These are phyloP conservation scores for Aspidapion aeneum DNA, from an alignment of 2,888 invertebrate genomes.

Conservation along the genomic window DNA sequence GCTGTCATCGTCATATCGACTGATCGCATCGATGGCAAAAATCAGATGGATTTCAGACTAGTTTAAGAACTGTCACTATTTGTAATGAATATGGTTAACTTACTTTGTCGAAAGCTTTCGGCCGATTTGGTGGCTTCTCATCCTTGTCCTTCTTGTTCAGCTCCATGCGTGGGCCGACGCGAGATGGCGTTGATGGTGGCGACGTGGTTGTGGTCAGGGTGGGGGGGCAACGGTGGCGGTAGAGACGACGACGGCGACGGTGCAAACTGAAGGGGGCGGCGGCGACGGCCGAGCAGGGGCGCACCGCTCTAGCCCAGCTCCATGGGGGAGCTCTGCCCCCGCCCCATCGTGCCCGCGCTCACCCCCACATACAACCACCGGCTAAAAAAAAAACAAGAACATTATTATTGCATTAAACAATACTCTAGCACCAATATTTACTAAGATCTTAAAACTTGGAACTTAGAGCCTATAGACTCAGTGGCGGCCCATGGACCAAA, in stretches of 20 bases:
- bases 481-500: not conserved
- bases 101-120: conserved; percentile 60
- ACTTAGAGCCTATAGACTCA: not conserved
- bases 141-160: conserved; percentile 80
- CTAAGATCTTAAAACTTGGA: too few relatives aligned
- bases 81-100: too few relatives aligned
- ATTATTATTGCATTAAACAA: too few relatives aligned
- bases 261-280: conserved; percentile 50
- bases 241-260: conserved; percentile 32
- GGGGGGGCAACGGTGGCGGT: conserved; percentile 58
- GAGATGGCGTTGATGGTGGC: conserved; percentile 51
- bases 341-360: conserved; percentile 81
- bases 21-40: too few relatives aligned
- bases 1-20: too few relatives aligned
- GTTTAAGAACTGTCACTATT: too few relatives aligned
- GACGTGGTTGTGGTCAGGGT: conserved; percentile 50
- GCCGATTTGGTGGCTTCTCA: conserved; percentile 64
- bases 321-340: conserved; percentile 71
- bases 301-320: conserved; percentile 82
- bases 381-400: conserved; percentile 50
- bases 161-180: conserved; percentile 80
- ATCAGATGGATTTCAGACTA: too few relatives aligned
- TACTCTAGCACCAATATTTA: too few relatives aligned
- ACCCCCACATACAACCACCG: conserved; percentile 59
- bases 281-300: conserved; percentile 60